Conservation (phyloP, 2,797 vertebrate genomes). For the Myotis vivesi region DNA sequence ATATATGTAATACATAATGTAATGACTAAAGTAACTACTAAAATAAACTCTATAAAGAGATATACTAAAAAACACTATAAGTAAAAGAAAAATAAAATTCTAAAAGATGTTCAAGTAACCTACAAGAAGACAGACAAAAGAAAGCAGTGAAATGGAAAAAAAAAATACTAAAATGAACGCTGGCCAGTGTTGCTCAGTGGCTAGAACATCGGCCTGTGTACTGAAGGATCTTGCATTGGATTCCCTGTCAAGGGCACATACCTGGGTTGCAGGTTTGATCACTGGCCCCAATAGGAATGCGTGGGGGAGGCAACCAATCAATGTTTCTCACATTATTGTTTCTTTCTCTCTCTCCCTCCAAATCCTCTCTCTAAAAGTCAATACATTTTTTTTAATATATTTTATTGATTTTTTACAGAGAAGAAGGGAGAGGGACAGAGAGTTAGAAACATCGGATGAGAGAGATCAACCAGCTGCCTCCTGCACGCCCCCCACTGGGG, state of each 20-base stretch:
- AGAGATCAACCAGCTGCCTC: no score
- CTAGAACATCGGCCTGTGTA: not conserved
- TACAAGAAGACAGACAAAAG: not conserved
- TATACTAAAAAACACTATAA: not conserved
- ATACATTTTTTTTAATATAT: not conserved
- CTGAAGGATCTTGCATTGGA: not conserved
- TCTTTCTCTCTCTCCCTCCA: not conserved
- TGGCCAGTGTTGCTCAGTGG: not conserved
- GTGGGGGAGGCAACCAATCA: not conserved
- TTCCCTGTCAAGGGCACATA: not conserved
- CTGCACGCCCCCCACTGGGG: no score
- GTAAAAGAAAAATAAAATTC: not conserved
- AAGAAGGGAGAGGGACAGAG: no score
- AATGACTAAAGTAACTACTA: not conserved
- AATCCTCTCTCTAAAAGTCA: not conserved
- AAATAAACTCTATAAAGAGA: not conserved
- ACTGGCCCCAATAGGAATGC: not conserved
- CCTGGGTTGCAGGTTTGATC: not conserved
- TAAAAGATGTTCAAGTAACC: conserved; percentile 1
- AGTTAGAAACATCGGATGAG: no score
- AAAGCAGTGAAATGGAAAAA: not conserved
- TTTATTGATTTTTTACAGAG: no score
- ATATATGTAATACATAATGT: not conserved
- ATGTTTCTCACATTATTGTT: not conserved
- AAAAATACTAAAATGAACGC: not conserved